A percentile compares a stretch with the other conserved stretches of the same genome.
Evolutionary conservation across 2,113 vertebrate species (phyloP).

Genomic region (Chunga burmeisteri): DNA sequence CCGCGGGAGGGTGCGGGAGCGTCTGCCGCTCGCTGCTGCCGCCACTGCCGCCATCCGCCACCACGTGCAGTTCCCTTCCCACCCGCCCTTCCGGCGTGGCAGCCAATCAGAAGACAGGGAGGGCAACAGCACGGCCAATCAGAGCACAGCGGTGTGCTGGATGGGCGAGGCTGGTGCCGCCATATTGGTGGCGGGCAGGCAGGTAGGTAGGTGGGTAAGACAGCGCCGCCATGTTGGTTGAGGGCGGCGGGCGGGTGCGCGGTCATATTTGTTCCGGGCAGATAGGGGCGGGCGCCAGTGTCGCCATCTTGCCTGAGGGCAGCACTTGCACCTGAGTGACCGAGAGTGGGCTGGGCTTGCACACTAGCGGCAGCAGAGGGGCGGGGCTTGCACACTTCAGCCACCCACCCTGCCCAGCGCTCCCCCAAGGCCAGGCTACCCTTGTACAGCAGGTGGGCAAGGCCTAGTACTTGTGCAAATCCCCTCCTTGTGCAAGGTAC

Average conservation of each 20-base stretch:
- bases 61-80: neutral
- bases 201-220: neutral
- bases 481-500: too few relatives aligned
- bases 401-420: too few relatives aligned
- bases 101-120: neutral
- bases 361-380: neutral
- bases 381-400: neutral
- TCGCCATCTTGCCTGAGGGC: too few relatives aligned
- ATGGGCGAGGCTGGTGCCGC: neutral
- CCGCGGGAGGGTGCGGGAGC: too few relatives aligned
- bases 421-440: too few relatives aligned
- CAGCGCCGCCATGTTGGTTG: too few relatives aligned
- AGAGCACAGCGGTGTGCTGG: neutral
- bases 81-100: neutral
- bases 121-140: neutral
- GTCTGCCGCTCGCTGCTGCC: neutral
- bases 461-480: too few relatives aligned
- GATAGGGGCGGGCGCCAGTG: neutral
- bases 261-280: neutral
- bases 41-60: neutral
- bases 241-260: neutral
- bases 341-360: neutral
- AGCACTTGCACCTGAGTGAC: too few relatives aligned
- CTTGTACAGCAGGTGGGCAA: too few relatives aligned
- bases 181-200: neutral